Evolutionary conservation across 2,888 invertebrate genomes (phyloP), one percentile per base, ranked within the genome.

Genomic region (Aethes cnicana): DNA sequence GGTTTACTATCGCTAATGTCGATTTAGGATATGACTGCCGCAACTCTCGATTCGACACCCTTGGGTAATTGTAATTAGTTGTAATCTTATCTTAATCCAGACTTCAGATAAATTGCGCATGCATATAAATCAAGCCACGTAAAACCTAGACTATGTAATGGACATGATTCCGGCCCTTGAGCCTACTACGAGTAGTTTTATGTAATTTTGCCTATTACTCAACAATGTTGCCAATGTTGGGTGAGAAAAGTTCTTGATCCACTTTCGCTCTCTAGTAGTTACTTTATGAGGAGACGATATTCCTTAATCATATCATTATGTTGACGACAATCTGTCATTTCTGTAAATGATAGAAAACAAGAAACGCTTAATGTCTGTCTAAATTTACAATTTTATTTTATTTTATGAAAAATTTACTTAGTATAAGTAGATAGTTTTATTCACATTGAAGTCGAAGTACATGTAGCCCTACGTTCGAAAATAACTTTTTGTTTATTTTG

Each of bases 201-300:
- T 52, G 52, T 52, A 52, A 52, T 46, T n/a, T 25, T 20, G 9
- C 16, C 6, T 33, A 32, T 52, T 52, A 52, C 52, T 14, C 52
- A 52, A 52, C 37, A 25, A 26, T 30, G 9, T 25, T 37, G n/a
- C n/a, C n/a, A n/a, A n/a, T n/a, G n/a, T n/a, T 37, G 11, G 11
- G 23, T 23, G 32, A 46, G 44, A 52, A 52, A 52, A 52, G 52
- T 25, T 52, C 37, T 39, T 52, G 39, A 46, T 26, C 52, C 44
- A 52, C 52, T 52, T 52, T 52, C 46, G 39, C 26, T 39, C 18
- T 42, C 52, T 26, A 39, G 44, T 39, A 26, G 12, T 35, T 17
- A 23, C 37, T n/a, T n/a, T n/a, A n/a, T n/a, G n/a, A n/a, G n/a
- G n/a, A n/a, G n/a, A n/a, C n/a, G n/a, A n/a, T n/a, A n/a, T n/a